Conservation (phyloP, 1,140 invertebrate genomes). For the Galleria mellonella region DNA sequence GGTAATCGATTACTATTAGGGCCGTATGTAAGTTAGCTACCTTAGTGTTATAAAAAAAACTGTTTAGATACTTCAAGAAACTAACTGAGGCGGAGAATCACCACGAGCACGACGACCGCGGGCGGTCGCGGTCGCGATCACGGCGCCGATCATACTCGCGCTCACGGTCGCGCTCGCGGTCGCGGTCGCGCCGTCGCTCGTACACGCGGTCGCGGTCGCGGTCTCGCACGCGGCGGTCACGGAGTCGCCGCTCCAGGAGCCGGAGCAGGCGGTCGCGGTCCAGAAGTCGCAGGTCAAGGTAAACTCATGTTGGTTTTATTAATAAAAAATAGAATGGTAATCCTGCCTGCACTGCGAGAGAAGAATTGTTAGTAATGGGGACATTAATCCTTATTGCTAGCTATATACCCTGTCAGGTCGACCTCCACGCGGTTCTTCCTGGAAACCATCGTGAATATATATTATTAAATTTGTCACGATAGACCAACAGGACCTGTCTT, state of each 20-base stretch:
- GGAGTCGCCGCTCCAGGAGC: conserved; percentile 13
- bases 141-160: conserved; percentile 47
- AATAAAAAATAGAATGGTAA: not conserved
- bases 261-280: conserved; percentile 20
- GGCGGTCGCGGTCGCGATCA: conserved; percentile 57
- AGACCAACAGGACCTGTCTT: too few species aligned
- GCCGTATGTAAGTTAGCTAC: too few species aligned
- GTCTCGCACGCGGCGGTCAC: conserved; percentile 19
- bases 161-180: conserved; percentile 33
- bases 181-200: conserved; percentile 36
- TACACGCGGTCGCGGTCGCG: conserved; percentile 7
- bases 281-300: conserved; percentile 16
- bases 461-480: too few species aligned
- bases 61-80: conserved; percentile 68
- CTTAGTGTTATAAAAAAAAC: conserved; percentile 5
- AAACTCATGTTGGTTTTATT: not conserved
- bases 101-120: conserved; percentile 46
- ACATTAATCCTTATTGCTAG: too few species aligned
- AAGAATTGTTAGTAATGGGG: too few species aligned
- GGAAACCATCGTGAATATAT: too few species aligned
- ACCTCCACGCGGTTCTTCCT: too few species aligned
- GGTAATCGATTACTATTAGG: too few species aligned
- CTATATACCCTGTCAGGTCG: too few species aligned
- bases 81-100: conserved; percentile 45
- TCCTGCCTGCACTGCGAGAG: not conserved